Base-by-base conservation (phyloP, 1,140 invertebrate genomes). In the Phocides pigmalion region DNA sequence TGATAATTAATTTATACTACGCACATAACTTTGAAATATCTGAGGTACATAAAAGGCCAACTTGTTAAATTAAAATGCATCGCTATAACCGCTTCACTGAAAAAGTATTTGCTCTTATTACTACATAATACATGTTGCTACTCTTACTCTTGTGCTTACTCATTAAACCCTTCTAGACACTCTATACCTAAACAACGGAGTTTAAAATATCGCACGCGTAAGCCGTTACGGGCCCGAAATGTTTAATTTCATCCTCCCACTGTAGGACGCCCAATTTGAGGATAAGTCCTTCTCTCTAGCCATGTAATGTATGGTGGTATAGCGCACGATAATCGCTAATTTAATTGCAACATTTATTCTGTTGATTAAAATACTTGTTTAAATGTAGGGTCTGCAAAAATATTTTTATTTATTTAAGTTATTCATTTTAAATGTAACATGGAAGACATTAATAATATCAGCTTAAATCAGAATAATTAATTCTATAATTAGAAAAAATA, bases 291-390 rank as follows among this genome's bases (percentile, higher is more conserved):
- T 65, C 68, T 66, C 79, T 83, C 83, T 87, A 87, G 76, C 74
- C 47, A 56, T 66, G 76, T 87, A 89, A 89, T 85, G 75, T 89
- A 89, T 81, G 84, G 81, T 79, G 75, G 79, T 74, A 78, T 89
- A 88, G 88, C 89, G 84, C 76, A 86, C 79, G 81, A 84, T 89
- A 89, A 90, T 90, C 81, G 84, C 83, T 82, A 85, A 87, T 84
- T 87, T 90, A 89, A 90, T 89, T 88, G 82, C 77, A 79, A 85
- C 88, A 89, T 90, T 90, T 88, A 90, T 89, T 88, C 76, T 88
- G 78, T 90, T 90, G 79, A 90, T 90, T 89, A 88, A 89, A 86
- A 87, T 85, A 85, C 81, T 81, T 81, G 76, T 74, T 77, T 74
- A 69, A 66, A 64, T 61, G 77, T 70, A 83, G 28, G 16, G 81